These are phyloP conservation scores for Phortica variegata DNA, from an alignment of 1,140 invertebrate species.

Conservation along the genomic window DNA sequence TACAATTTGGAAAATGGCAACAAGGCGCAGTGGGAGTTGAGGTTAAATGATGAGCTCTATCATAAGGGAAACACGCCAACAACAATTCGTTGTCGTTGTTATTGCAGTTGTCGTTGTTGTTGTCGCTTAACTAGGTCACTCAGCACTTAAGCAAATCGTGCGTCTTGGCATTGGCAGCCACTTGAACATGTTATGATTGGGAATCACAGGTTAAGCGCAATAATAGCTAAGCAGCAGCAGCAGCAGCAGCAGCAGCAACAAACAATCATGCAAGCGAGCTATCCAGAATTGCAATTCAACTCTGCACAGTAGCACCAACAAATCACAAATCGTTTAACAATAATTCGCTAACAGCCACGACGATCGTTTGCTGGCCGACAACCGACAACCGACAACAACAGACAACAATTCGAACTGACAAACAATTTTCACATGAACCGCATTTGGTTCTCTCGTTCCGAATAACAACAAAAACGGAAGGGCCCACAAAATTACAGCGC, in stretches of 20 bases:
- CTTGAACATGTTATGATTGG: constrained; percentile 17
- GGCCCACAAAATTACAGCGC: constrained; percentile 50
- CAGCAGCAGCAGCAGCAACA: constrained; percentile 29
- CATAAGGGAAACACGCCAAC: constrained; percentile 27
- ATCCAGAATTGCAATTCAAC: too few relatives aligned
- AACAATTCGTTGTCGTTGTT: neutral
- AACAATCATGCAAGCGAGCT: constrained; percentile 13
- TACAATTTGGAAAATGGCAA: too few relatives aligned
- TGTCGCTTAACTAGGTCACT: constrained; percentile 36
- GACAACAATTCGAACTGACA: too few relatives aligned
- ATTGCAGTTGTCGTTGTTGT: too few relatives aligned
- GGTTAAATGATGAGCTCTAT: neutral
- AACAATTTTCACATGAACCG: constrained; percentile 7
- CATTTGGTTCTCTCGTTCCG: constrained; percentile 5
- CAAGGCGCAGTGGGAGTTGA: too few relatives aligned
- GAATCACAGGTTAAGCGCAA: neutral
- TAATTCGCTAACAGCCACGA: constrained; percentile 42
- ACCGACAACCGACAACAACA: too few relatives aligned
- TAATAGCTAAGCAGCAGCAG: constrained; percentile 22
- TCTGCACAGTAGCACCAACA: constrained; percentile 46
- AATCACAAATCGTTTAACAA: constrained; percentile 55
- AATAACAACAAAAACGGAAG: constrained; percentile 24
- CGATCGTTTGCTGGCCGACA: too few relatives aligned
- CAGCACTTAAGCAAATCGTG: constrained; percentile 49
- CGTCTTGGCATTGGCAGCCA: constrained; percentile 48